Base-by-base conservation (phyloP, 2,797 vertebrate genomes). In the Phoxinus dragarum region DNA sequence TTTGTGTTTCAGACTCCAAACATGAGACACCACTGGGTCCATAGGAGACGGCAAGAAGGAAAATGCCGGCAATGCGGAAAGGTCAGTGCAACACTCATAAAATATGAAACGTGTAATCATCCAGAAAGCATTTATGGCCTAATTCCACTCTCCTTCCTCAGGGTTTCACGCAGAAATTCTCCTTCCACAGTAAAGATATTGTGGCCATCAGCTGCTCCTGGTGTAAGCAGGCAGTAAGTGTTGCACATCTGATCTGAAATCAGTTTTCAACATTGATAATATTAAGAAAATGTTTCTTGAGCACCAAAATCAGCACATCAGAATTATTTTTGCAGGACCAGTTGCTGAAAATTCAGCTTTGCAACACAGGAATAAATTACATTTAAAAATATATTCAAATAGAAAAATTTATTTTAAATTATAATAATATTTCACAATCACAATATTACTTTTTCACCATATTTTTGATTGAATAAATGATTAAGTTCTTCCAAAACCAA, bases 141-240 rank as follows among this genome's bases (percentile, higher is more conserved):
- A 12, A 5, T 59, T 82, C 66, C 1, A 31, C 23, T 47, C 10
- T 71, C 44, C 49, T 42, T 56, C 6, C 64, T 76, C 91, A 99
- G 98, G 98, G 98, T 82, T 99, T 99, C 90, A 98, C 99, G 91
- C 98, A 98, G 94, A 99, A 99, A 93, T 99, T 99, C 91, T 92
- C 97, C 34, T 99, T 99, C 90, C 97, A 99, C 92, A 98, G 96
- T 94, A 99, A 99, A 94, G 98, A 99, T 94, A 97, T 99, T 0
- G 96, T 99, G 72, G 98, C 98, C 90, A 99, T 99, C 95, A 99
- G 98, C 94, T 99, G 98, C 92, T 99, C 98, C 21, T 99, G 98
- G 98, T 99, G 98, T 93, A 99, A 99, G 92, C 97, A 98, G 91
- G 98, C 98, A 21, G 98, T 99, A 89, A 97, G 97, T 96, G 23